phyloP scores from a whole-genome alignment of 1,140 invertebrate species.

The Apis florea region DNA sequence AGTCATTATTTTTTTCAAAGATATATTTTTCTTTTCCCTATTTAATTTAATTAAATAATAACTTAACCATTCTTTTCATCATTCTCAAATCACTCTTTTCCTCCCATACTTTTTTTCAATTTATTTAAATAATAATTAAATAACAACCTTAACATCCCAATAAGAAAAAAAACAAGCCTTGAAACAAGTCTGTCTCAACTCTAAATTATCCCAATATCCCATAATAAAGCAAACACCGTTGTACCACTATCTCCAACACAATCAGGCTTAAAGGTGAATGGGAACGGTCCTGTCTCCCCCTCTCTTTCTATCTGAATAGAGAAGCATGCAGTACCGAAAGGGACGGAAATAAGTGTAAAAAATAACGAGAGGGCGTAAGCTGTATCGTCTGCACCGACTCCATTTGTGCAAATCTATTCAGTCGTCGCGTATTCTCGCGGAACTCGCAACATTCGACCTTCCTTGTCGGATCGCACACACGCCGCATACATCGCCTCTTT shows the following conservation, averaged over 20 bases:
- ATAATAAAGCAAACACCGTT: slow-evolving; percentile 27
- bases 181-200: background rate
- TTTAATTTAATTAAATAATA: no score
- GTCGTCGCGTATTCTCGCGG: slow-evolving; percentile 43
- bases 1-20: no score
- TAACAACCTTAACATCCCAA: background rate
- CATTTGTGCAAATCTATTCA: slow-evolving; percentile 60
- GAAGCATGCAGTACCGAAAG: background rate
- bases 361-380: slow-evolving; percentile 8
- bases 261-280: slow-evolving; percentile 13
- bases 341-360: background rate
- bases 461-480: slow-evolving; percentile 47
- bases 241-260: background rate
- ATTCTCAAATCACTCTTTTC: no score
- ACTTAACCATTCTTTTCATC: no score
- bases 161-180: background rate
- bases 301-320: background rate
- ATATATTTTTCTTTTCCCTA: no score
- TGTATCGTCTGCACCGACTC: slow-evolving; percentile 20
- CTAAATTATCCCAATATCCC: slow-evolving; percentile 6
- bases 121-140: no score
- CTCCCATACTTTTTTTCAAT: no score
- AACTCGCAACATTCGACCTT: slow-evolving; percentile 54
- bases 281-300: background rate
- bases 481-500: slow-evolving; percentile 11